These are phyloP conservation scores for Aphidius colemani DNA, from an alignment of 2,888 invertebrate species.

Conservation along the genomic window DNA sequence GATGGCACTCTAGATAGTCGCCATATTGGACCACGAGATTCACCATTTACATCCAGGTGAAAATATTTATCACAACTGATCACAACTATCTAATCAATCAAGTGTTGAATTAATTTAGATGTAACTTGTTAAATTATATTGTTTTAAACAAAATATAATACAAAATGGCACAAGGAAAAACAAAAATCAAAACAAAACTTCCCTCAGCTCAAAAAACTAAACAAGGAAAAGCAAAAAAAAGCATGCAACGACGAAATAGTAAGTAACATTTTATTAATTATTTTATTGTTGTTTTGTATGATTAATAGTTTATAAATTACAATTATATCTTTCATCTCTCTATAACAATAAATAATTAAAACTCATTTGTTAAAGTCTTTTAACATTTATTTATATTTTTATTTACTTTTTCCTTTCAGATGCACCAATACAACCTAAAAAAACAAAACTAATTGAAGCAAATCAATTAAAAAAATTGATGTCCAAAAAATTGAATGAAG, in stretches of 20 bases:
- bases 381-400: slow-evolving; percentile 23
- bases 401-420: slow-evolving; percentile 55
- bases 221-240: slow-evolving; percentile 62
- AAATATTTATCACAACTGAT: too few species aligned
- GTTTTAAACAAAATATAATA: too few species aligned
- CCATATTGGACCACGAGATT: too few species aligned
- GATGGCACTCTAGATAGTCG: too few species aligned
- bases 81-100: too few species aligned
- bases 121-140: too few species aligned
- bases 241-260: slow-evolving; percentile 67
- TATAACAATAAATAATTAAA: too few species aligned
- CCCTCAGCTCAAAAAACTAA: slow-evolving; percentile 64
- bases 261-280: slow-evolving; percentile 46
- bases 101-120: too few species aligned
- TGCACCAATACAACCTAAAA: slow-evolving; percentile 71
- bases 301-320: too few species aligned
- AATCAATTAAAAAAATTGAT: slow-evolving; percentile 71
- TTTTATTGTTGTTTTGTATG: background rate
- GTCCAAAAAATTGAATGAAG: slow-evolving; percentile 73
- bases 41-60: too few species aligned
- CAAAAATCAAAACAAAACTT: slow-evolving; percentile 70
- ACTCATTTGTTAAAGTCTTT: background rate
- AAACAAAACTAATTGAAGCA: slow-evolving; percentile 64
- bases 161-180: slow-evolving; percentile 71
- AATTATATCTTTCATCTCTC: background rate